Percentiles rank a stretch among this genome's conserved stretches.
These are phyloP conservation scores for Isurus oxyrinchus DNA, from an alignment of 2,113 vertebrate species.

Conservation along the genomic window DNA sequence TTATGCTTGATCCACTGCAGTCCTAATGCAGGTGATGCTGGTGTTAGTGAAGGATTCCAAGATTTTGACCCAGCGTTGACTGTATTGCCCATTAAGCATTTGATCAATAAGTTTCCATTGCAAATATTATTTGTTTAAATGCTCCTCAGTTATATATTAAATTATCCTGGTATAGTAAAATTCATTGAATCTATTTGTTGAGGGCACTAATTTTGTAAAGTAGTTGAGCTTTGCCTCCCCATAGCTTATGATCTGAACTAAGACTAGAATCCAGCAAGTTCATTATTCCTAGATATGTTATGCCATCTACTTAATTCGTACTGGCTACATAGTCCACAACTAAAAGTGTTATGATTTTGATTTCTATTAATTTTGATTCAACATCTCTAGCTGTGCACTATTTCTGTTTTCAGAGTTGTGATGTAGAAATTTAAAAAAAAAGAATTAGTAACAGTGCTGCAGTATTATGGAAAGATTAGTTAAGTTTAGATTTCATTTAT, in stretches of 20 bases:
- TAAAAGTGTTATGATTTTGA: background rate
- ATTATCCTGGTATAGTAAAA: no score
- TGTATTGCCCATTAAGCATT: background rate
- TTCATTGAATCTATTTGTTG: no score
- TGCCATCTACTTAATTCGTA: no score
- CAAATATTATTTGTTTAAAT: background rate
- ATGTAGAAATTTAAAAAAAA: background rate
- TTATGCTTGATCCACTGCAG: background rate
- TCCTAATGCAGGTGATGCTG: background rate
- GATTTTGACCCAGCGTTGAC: background rate
- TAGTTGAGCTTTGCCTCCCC: no score
- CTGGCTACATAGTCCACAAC: no score
- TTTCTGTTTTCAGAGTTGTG: background rate
- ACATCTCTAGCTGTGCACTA: background rate
- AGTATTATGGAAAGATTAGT: no score
- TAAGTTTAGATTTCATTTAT: background rate
- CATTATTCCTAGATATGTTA: no score
- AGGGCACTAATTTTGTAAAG: no score
- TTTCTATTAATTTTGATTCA: background rate
- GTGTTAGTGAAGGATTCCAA: background rate
- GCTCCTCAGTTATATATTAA: background rate
- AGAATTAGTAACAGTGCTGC: background rate
- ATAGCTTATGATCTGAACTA: no score
- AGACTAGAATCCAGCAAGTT: no score
- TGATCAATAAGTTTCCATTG: background rate